Conservation (phyloP, 2,888 invertebrate genomes). For the Entomobrya proxima region DNA sequence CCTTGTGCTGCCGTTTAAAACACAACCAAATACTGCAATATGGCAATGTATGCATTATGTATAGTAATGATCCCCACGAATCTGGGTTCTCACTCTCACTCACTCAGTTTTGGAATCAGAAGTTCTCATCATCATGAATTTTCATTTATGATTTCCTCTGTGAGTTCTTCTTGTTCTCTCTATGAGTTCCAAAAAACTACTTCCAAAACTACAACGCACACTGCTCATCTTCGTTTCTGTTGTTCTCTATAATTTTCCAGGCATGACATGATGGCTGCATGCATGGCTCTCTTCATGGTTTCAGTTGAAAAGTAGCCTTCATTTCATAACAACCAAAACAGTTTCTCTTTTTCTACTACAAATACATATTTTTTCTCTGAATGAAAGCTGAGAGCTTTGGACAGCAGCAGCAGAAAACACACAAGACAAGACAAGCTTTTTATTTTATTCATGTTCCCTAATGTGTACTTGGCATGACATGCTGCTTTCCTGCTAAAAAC, state of each 20-base stretch:
- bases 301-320: background rate
- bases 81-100: background rate
- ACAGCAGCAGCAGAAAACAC: background rate
- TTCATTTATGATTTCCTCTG: constrained; percentile 30
- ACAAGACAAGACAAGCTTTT: too few species aligned
- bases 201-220: background rate
- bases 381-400: constrained; percentile 31
- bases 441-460: constrained; percentile 44
- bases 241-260: too few species aligned
- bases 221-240: constrained; percentile 10
- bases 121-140: constrained; percentile 1
- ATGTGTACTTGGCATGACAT: constrained; percentile 52
- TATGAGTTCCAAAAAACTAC: background rate
- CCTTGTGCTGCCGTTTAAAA: too few species aligned
- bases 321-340: too few species aligned
- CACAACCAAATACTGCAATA: too few species aligned
- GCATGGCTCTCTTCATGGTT: background rate
- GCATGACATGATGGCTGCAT: too few species aligned
- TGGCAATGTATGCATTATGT: background rate
- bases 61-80: too few species aligned
- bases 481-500: background rate
- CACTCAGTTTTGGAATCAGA: background rate
- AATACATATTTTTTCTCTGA: constrained; percentile 37
- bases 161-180: background rate
- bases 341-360: background rate